These are phyloP conservation scores for Aphidius gifuensis DNA, from an alignment of 1,140 invertebrate genomes.

Conservation along the genomic window DNA sequence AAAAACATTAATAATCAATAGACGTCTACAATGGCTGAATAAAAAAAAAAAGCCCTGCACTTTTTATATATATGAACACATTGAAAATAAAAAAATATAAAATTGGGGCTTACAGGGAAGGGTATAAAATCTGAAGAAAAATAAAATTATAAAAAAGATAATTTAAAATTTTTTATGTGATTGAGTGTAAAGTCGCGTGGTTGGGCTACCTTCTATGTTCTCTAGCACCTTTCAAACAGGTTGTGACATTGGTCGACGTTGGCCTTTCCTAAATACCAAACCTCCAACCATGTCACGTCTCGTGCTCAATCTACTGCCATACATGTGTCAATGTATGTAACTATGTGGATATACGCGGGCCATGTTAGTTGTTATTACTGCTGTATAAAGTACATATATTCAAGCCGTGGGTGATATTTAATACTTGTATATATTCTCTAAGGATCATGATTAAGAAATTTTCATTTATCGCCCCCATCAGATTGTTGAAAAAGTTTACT, in stretches of 20 bases:
- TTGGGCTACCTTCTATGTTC: slow-evolving; percentile 1
- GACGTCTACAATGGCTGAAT: too few relatives aligned
- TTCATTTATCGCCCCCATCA: neutral
- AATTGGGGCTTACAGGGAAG: too few relatives aligned
- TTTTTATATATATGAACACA: too few relatives aligned
- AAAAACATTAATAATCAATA: too few relatives aligned
- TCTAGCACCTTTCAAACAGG: slow-evolving; percentile 49
- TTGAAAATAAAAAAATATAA: too few relatives aligned
- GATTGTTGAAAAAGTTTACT: too few relatives aligned
- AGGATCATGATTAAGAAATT: slow-evolving; percentile 27
- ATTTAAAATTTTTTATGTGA: too few relatives aligned
- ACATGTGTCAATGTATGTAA: slow-evolving; percentile 7
- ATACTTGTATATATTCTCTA: neutral
- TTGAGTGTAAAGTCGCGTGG: neutral
- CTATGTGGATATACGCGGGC: slow-evolving; percentile 18
- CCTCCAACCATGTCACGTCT: slow-evolving; percentile 51
- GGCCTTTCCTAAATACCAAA: slow-evolving; percentile 57
- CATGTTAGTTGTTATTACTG: slow-evolving; percentile 14
- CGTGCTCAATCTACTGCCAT: slow-evolving; percentile 25
- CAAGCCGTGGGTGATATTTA: slow-evolving; percentile 20
- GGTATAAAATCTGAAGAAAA: too few relatives aligned
- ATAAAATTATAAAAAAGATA: too few relatives aligned
- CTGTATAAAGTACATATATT: too few relatives aligned
- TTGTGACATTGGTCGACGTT: slow-evolving; percentile 53
- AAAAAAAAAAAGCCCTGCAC: too few relatives aligned